Percentiles rank a stretch among this genome's conserved stretches.
Conservation (phyloP, 2,113 vertebrate species). For the Emydocephalus ijimae region DNA sequence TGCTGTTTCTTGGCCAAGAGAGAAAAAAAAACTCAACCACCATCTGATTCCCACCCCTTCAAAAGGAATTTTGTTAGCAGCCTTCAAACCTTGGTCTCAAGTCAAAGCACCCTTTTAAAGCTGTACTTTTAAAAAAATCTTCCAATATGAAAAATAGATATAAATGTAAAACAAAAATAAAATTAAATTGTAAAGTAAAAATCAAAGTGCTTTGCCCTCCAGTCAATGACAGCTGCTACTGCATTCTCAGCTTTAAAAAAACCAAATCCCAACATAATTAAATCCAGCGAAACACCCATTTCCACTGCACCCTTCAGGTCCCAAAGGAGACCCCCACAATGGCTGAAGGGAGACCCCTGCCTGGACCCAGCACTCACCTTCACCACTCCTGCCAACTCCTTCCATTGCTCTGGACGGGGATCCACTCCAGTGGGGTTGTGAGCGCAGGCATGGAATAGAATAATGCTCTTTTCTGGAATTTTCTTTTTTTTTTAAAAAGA, state of each 20-base stretch:
- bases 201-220: background rate
- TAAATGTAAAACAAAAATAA: background rate
- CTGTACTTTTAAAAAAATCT: background rate
- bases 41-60: background rate
- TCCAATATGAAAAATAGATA: background rate
- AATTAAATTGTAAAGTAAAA: background rate
- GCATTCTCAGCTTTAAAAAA: background rate
- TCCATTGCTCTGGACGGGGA: slow-evolving; percentile 92
- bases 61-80: background rate
- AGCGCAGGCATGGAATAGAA: slow-evolving; percentile 92
- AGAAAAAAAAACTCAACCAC: background rate
- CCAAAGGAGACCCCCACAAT: background rate
- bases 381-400: slow-evolving; percentile 80
- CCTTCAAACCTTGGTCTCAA: background rate
- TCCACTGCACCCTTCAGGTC: background rate
- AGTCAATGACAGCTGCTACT: background rate
- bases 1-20: background rate
- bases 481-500: slow-evolving; percentile 70
- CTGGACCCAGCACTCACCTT: slow-evolving; percentile 74
- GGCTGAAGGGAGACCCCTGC: background rate
- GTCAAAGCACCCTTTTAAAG: background rate
- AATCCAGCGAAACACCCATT: background rate
- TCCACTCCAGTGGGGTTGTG: slow-evolving; percentile 98
- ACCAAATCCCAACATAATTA: background rate
- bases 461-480: slow-evolving; percentile 91